A percentile compares a stretch with the other conserved stretches of the same genome.
Evolutionary conservation across 53 echinoderm and acorn worm species (phyloP).

Genomic region (Hippasteria phrygiana): DNA sequence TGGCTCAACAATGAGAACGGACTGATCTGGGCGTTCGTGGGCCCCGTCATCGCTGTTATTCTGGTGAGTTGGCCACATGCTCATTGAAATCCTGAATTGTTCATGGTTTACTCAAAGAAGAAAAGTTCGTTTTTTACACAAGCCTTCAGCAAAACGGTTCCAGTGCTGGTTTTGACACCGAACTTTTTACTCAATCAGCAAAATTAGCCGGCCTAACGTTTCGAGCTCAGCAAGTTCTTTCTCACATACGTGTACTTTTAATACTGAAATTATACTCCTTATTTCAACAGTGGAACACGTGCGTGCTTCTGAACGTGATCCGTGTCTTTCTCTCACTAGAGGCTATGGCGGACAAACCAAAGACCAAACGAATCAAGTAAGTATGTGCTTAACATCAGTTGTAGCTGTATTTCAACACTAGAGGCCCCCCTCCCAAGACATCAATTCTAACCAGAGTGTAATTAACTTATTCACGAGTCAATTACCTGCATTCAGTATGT

Average conservation of each 20-base stretch:
- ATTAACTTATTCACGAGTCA: too few species aligned
- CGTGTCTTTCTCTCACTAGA: slow-evolving; percentile 79
- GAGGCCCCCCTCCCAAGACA: neutral
- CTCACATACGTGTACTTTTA: neutral
- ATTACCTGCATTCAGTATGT: too few species aligned
- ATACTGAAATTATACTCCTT: too few species aligned
- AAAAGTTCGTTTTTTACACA: too few species aligned
- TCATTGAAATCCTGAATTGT: neutral
- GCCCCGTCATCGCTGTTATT: slow-evolving; percentile 71
- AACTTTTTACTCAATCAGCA: too few species aligned
- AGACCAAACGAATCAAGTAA: slow-evolving; percentile 69
- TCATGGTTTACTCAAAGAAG: neutral
- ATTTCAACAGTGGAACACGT: slow-evolving; percentile 66
- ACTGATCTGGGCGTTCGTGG: slow-evolving; percentile 86
- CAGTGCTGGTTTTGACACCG: too few species aligned
- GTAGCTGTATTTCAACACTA: too few species aligned
- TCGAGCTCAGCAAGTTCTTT: too few species aligned
- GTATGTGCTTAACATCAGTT: slow-evolving; percentile 3
- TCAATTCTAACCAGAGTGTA: too few species aligned
- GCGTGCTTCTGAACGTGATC: slow-evolving; percentile 79
- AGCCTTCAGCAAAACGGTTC: too few species aligned
- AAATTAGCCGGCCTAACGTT: too few species aligned
- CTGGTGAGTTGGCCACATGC: slow-evolving; percentile 46
- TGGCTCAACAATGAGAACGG: slow-evolving; percentile 75
- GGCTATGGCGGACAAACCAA: slow-evolving; percentile 72